Conservation (phyloP, 2,113 vertebrate genomes). For the Rhagologus leucostigma region DNA sequence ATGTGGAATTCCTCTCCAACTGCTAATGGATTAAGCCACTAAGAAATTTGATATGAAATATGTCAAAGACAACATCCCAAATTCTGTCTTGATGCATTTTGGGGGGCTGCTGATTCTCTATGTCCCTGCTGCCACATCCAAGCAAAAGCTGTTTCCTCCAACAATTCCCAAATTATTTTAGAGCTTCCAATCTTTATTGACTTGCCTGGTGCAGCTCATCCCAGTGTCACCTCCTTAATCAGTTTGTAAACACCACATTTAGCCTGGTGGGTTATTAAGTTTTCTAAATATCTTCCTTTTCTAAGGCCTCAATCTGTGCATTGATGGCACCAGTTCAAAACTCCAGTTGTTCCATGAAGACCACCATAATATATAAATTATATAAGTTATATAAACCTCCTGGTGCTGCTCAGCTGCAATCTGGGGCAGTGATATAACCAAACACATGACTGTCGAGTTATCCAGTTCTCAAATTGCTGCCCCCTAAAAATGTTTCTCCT, state of each 20-base stretch:
- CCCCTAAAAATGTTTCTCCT: neutral
- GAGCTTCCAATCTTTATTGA: neutral
- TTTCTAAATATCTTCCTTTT: neutral
- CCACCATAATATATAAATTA: neutral
- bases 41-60: neutral
- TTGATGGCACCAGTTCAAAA: neutral
- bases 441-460: neutral
- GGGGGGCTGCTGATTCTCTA: fast-evolving
- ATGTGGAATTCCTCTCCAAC: neutral
- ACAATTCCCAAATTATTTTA: neutral
- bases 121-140: neutral
- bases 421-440: neutral
- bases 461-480: neutral
- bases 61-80: neutral
- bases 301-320: neutral
- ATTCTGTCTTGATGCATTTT: neutral
- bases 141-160: neutral
- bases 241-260: neutral
- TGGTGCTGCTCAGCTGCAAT: neutral
- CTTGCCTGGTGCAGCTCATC: neutral
- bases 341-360: neutral
- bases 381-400: neutral
- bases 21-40: neutral
- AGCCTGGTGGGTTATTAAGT: neutral
- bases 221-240: neutral